These are phyloP conservation scores for Synodontis membranacea DNA, from an alignment of 2,113 vertebrate genomes.

Conservation along the genomic window DNA sequence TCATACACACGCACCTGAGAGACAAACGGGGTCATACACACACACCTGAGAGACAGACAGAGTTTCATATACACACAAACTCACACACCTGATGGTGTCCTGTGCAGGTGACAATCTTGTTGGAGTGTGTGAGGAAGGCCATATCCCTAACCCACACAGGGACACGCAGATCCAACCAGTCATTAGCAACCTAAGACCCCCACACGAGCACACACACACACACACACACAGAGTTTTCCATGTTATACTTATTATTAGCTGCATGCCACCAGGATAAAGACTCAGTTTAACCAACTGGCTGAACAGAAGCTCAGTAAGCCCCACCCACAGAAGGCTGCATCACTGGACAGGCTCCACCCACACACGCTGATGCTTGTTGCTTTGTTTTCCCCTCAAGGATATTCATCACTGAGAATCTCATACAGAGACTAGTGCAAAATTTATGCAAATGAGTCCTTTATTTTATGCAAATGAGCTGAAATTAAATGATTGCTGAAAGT, in stretches of 20 bases:
- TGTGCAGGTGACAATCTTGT: constrained; percentile 82
- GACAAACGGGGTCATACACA: background rate
- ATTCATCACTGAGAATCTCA: background rate
- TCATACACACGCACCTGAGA: constrained; percentile 56
- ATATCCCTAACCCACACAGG: constrained; percentile 84
- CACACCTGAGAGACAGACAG: constrained; percentile 9
- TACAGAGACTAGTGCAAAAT: background rate
- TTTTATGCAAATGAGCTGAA: background rate
- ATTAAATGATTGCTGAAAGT: background rate
- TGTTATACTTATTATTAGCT: background rate
- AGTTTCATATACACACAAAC: background rate
- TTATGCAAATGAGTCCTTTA: no score
- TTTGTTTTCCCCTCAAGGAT: background rate
- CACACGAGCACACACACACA: constrained; percentile 1
- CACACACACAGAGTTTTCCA: background rate
- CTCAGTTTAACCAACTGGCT: background rate
- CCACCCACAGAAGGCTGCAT: background rate
- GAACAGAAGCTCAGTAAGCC: background rate
- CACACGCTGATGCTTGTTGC: background rate
- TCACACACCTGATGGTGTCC: constrained; percentile 76
- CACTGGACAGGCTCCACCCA: background rate
- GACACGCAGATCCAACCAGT: constrained; percentile 83
- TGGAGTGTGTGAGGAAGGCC: constrained; percentile 82
- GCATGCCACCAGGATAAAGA: background rate
- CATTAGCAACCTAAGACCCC: constrained; percentile 73